A percentile compares a stretch with the other conserved stretches of the same genome.
phyloP scores from a whole-genome alignment of 2,888 invertebrate genomes.

The Conchocele bisecta region DNA sequence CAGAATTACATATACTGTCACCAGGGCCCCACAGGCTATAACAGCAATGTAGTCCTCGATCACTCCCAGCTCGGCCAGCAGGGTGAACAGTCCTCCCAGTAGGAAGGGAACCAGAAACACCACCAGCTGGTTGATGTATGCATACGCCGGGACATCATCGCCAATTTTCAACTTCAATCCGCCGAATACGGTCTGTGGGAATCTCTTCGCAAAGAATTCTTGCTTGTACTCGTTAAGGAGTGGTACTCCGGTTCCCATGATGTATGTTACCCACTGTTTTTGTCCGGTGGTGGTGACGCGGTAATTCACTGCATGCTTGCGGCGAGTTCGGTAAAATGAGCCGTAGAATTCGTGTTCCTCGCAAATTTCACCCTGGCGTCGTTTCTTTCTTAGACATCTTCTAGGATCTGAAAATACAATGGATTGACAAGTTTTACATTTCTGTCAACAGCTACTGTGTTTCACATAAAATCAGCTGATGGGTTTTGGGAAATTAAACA shows the following conservation, averaged over 20 bases:
- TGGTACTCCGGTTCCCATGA: constrained; percentile 78
- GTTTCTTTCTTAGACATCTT: constrained; percentile 44
- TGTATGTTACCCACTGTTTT: constrained; percentile 62
- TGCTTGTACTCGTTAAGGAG: constrained; percentile 80
- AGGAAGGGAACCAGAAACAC: constrained; percentile 78
- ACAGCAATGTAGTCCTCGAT: constrained; percentile 68
- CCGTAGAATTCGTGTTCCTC: constrained; percentile 55
- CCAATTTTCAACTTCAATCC: constrained; percentile 78
- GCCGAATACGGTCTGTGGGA: constrained; percentile 81
- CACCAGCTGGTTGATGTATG: constrained; percentile 77
- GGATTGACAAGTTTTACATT: no score
- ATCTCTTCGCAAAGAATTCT: constrained; percentile 79
- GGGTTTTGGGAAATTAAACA: no score
- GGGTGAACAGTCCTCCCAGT: constrained; percentile 76
- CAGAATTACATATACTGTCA: constrained; percentile 71
- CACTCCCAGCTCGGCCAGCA: constrained; percentile 72
- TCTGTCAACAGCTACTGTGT: no score
- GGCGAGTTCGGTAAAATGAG: constrained; percentile 41
- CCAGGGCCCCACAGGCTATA: constrained; percentile 70
- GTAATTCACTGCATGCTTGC: constrained; percentile 57
- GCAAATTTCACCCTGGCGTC: constrained; percentile 37
- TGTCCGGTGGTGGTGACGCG: constrained; percentile 51
- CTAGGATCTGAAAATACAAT: constrained; percentile 36
- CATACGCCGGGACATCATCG: constrained; percentile 77
- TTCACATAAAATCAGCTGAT: no score